Evolutionary conservation across 2,113 vertebrate species (phyloP), one percentile per base, ranked within the genome.

Genomic region (Lampris megalopsis): DNA sequence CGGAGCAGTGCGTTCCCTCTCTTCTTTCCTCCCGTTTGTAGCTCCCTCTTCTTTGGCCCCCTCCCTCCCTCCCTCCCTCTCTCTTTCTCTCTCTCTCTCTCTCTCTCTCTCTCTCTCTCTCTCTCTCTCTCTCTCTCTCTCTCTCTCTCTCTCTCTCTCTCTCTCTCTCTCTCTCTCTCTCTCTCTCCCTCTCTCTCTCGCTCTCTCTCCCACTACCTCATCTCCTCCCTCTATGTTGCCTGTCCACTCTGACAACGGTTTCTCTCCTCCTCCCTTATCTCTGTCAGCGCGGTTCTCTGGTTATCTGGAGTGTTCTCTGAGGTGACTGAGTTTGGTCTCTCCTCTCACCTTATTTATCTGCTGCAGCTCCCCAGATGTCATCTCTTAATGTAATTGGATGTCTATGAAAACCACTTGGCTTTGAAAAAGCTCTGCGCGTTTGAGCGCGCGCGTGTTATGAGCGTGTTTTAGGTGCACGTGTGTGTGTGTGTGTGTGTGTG

Each of bases 261-360:
- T 50, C 49, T 66, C 63, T 66, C 63, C n/a, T 48, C 49, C n/a
- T 5, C 35, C n/a, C 73, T 73, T 76, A 68, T 84, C 88, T 82
- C 86, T 89, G 71, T 88, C 84, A 80, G 79, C 50, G 0, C 50
- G 59, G 38, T 79, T 83, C 69, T 65, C 80, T 76, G 71, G 50
- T 82, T 90, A 89, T 93, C 86, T 86, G 83, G 74, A 87, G 86
- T 89, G 24, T 84, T 90, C 82, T 84, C 84, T 81, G 86, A 90
- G 90, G 89, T 92, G 91, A 93, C 87, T 89, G 92, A 91, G 85
- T 88, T 71, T 83, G 87, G 91, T 92, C 90, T 92, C 89, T 91
- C 88, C 90, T 93, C 92, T 94, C 93, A 95, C 93, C 92, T 93
- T 94, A 94, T 94, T 93, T 92, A 94, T 95, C 88, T 88, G 81